Evolutionary conservation across 2,888 invertebrate species (phyloP).

Genomic region (Melanostoma mellinum): DNA sequence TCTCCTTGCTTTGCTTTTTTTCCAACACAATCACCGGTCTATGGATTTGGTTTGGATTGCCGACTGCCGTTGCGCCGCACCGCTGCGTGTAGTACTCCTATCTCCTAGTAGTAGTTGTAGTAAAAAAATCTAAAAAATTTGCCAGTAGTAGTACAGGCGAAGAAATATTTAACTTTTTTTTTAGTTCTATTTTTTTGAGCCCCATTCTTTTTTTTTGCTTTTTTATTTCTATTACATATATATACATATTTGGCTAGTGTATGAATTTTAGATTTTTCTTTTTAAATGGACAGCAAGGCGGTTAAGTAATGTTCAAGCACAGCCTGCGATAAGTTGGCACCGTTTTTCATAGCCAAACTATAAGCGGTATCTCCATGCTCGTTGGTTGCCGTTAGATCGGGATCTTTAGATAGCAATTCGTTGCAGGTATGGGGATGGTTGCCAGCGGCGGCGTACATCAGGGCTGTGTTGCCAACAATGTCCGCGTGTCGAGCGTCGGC

Average conservation of each 20-base stretch:
- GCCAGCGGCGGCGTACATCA: conserved; percentile 95
- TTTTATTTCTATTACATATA: conserved; percentile 30
- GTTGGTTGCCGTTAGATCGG: conserved; percentile 91
- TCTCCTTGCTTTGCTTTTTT: conserved; percentile 17
- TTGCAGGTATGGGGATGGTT: conserved; percentile 95
- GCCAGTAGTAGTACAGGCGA: conserved; percentile 60
- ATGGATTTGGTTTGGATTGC: conserved; percentile 6
- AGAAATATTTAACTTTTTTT: conserved; percentile 25
- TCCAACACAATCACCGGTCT: conserved; percentile 39
- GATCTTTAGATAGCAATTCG: conserved; percentile 90
- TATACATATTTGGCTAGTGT: conserved; percentile 21
- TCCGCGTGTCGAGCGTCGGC: conserved; percentile 91
- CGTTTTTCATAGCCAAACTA: conserved; percentile 88
- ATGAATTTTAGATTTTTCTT: conserved; percentile 3
- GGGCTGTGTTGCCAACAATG: conserved; percentile 93
- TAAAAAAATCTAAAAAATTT: conserved; percentile 32
- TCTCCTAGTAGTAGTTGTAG: conserved; percentile 59
- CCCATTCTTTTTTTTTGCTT: conserved; percentile 26
- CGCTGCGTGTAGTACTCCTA: conserved; percentile 61
- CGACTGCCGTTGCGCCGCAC: conserved; percentile 34
- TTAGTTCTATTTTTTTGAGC: not conserved
- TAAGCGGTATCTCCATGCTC: conserved; percentile 92
- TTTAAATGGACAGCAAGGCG: conserved; percentile 77
- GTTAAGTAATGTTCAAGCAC: conserved; percentile 87
- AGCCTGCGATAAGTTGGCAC: conserved; percentile 87